phyloP scores from a whole-genome alignment of 2,797 vertebrate species.

The Muscicapa comitata region DNA sequence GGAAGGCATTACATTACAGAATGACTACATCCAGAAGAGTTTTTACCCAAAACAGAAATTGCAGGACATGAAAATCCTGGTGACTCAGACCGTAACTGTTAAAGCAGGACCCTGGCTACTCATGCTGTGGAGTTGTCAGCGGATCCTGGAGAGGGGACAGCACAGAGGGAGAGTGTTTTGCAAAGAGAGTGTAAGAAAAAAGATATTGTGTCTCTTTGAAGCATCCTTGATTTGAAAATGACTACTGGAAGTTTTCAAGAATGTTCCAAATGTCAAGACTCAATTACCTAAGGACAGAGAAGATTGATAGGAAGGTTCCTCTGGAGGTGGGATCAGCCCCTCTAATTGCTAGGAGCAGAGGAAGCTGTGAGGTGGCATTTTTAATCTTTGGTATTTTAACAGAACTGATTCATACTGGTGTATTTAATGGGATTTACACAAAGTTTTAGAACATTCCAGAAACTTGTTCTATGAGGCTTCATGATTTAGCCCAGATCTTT shows the following conservation, averaged over 20 bases:
- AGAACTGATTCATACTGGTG: background rate
- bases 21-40: background rate
- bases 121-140: background rate
- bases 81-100: background rate
- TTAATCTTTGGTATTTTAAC: background rate
- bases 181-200: background rate
- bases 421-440: background rate
- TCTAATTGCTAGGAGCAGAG: background rate
- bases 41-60: background rate
- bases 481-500: background rate
- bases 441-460: background rate
- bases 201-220: background rate
- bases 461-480: background rate
- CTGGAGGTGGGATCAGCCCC: background rate
- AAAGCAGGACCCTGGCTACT: background rate
- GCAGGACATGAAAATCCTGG: background rate
- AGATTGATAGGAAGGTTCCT: background rate
- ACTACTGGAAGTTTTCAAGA: background rate
- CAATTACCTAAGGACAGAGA: background rate
- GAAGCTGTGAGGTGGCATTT: background rate
- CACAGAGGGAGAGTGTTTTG: background rate
- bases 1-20: background rate
- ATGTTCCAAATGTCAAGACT: background rate
- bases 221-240: background rate
- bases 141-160: background rate